These are phyloP conservation scores for Emmelina monodactyla DNA, from an alignment of 2,888 invertebrate genomes.

Conservation along the genomic window DNA sequence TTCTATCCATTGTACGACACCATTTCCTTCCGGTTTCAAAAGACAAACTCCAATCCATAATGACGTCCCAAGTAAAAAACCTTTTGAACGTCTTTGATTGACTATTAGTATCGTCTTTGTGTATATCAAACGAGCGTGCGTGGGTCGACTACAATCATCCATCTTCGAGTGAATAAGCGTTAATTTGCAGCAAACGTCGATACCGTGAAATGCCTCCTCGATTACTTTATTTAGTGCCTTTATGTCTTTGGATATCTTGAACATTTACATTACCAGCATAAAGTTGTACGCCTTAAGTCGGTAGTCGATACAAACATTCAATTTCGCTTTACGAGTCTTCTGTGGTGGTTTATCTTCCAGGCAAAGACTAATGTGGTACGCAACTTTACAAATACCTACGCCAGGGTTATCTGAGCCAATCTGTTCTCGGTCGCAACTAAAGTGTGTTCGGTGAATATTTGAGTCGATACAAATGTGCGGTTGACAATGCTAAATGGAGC, in stretches of 20 bases:
- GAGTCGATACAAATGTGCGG: slow-evolving; percentile 52
- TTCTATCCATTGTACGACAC: slow-evolving; percentile 9
- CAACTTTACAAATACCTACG: neutral
- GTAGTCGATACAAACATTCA: no score
- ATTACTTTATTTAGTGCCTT: no score
- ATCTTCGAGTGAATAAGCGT: slow-evolving; percentile 9
- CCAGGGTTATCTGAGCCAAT: slow-evolving; percentile 8
- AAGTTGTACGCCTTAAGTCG: no score
- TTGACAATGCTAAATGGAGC: slow-evolving; percentile 56
- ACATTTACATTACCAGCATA: no score
- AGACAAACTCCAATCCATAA: slow-evolving; percentile 8
- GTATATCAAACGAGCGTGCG: slow-evolving; percentile 3
- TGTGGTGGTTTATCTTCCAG: no score
- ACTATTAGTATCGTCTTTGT: slow-evolving; percentile 4
- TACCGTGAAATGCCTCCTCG: neutral
- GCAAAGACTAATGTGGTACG: neutral
- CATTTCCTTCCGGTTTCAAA: slow-evolving; percentile 19
- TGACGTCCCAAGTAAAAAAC: slow-evolving; percentile 3
- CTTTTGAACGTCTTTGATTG: slow-evolving; percentile 6
- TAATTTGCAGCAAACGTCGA: slow-evolving; percentile 6
- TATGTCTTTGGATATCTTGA: no score
- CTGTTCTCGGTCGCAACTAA: slow-evolving; percentile 3
- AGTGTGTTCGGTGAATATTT: slow-evolving; percentile 6
- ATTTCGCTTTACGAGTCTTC: no score
- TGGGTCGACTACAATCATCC: slow-evolving; percentile 7